Percentiles rank a stretch among this genome's conserved stretches.
phyloP scores from a whole-genome alignment of 1,140 invertebrate genomes.

The Berghia stephanieae region DNA sequence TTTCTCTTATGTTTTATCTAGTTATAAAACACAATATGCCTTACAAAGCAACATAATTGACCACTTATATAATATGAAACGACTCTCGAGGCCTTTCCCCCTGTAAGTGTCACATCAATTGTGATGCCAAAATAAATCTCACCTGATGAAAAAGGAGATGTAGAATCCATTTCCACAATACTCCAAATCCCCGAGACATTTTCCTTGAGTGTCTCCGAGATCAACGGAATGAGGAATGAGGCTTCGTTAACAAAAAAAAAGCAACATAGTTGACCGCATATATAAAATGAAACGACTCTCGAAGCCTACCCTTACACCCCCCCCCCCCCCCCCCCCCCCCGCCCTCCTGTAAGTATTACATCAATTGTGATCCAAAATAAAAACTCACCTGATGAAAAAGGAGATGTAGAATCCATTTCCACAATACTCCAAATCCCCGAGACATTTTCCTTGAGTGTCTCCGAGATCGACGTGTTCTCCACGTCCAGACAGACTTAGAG shows the following conservation, averaged over 20 bases:
- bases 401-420: conserved; percentile 58
- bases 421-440: conserved; percentile 54
- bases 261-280: too few relatives aligned
- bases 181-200: conserved; percentile 55
- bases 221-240: too few relatives aligned
- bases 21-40: too few relatives aligned
- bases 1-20: too few relatives aligned
- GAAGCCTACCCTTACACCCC: conserved; percentile 24
- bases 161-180: conserved; percentile 59
- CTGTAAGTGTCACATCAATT: too few relatives aligned
- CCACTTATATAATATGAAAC: too few relatives aligned
- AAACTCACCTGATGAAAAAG: conserved; percentile 53
- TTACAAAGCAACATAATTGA: too few relatives aligned
- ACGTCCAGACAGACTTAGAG: conserved; percentile 44
- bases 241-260: too few relatives aligned
- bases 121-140: too few relatives aligned
- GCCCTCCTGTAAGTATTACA: conserved; percentile 24
- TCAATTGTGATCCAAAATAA: too few relatives aligned
- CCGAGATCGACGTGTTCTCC: conserved; percentile 55
- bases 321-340: conserved; percentile 33
- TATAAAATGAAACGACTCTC: too few relatives aligned
- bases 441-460: conserved; percentile 47
- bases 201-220: conserved; percentile 45
- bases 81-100: neutral
- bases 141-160: conserved; percentile 56